phyloP scores from a whole-genome alignment of 2,113 vertebrate species.

The Azemiops feae region DNA sequence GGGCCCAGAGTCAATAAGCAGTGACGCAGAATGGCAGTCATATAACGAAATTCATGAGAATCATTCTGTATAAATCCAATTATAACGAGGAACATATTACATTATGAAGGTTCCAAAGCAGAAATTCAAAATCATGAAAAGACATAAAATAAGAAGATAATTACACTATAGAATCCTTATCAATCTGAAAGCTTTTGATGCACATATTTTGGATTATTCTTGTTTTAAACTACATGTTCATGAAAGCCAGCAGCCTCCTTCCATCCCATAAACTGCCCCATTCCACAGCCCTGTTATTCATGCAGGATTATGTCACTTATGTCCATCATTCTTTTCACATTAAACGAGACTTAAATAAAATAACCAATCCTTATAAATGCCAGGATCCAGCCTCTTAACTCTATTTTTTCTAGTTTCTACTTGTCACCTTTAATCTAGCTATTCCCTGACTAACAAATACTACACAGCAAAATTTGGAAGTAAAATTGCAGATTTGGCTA shows the following conservation, averaged over 20 bases:
- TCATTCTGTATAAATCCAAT: conserved; percentile 80
- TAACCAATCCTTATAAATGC: background rate
- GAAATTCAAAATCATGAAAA: conserved; percentile 55
- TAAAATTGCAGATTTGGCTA: background rate
- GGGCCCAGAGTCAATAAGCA: conserved; percentile 89
- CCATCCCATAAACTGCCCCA: background rate
- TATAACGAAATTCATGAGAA: conserved; percentile 87
- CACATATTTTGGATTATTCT: background rate
- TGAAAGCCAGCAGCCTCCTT: background rate
- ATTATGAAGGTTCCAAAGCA: conserved; percentile 58
- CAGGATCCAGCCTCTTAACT: background rate
- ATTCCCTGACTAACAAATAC: background rate
- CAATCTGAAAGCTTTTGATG: conserved; percentile 45
- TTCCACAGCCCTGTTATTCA: background rate
- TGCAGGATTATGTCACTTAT: background rate
- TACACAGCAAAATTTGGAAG: background rate
- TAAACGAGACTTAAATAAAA: background rate
- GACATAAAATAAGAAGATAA: conserved; percentile 63
- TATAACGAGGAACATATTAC: conserved; percentile 63
- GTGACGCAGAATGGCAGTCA: conserved; percentile 89
- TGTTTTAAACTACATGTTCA: background rate
- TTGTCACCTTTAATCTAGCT: background rate
- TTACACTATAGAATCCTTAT: conserved; percentile 44
- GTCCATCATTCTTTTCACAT: background rate
- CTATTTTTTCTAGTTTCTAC: background rate